Conservation (phyloP, 2,113 vertebrate species). For the Sigmodon hispidus region DNA sequence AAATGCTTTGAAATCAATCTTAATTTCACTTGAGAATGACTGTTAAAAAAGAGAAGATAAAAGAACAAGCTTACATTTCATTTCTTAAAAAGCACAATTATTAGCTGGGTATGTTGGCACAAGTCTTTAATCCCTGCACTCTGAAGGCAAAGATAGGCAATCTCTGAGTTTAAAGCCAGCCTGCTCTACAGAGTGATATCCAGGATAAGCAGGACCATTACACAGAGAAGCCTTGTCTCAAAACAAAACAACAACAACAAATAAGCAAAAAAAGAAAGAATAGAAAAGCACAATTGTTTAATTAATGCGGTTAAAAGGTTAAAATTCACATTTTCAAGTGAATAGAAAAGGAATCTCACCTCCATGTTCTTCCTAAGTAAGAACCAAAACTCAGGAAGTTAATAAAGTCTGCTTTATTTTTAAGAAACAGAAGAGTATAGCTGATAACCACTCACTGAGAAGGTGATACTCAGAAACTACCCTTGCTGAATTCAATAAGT, state of each 20-base stretch:
- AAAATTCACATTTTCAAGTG: slow-evolving; percentile 30
- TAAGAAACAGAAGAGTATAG: not conserved
- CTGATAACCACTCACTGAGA: not conserved
- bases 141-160: not conserved
- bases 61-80: not conserved
- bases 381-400: slow-evolving; percentile 51
- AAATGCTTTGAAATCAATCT: not conserved
- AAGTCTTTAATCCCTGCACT: not conserved
- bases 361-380: not conserved
- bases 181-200: not conserved
- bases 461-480: slow-evolving; percentile 4
- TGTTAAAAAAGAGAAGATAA: not conserved
- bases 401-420: not conserved
- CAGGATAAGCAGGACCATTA: not conserved
- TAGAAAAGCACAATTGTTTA: not conserved
- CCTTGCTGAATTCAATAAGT: slow-evolving; percentile 61
- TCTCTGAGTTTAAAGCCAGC: not conserved
- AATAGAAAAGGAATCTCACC: not conserved
- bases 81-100: not conserved
- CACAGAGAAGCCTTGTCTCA: not conserved
- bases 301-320: too few species aligned
- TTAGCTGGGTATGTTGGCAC: not conserved
- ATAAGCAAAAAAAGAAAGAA: too few species aligned
- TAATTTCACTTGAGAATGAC: not conserved
- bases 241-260: not conserved